phyloP scores from a whole-genome alignment of 2,797 vertebrate genomes.

The Amniataba percoides region DNA sequence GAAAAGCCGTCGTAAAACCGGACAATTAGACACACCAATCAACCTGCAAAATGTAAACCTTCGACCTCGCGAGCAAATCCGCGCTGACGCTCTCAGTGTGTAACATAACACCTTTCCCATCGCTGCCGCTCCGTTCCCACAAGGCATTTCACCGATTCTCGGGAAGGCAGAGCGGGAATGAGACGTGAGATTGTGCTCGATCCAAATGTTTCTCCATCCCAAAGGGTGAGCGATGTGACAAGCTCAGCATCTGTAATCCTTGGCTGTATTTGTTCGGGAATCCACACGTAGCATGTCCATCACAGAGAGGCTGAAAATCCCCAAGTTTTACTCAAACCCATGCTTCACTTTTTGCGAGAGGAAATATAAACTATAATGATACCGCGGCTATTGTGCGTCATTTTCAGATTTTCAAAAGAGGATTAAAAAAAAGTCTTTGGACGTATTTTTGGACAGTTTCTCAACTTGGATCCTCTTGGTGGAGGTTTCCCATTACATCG shows the following conservation, averaged over 20 bases:
- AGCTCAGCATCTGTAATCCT: conserved; percentile 73
- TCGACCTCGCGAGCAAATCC: conserved; percentile 49
- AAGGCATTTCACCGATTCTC: conserved; percentile 46
- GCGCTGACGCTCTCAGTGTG: conserved; percentile 51
- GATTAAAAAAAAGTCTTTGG: neutral
- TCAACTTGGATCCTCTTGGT: neutral
- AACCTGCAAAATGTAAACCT: conserved; percentile 54
- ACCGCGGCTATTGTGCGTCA: neutral
- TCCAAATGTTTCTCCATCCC: conserved; percentile 62
- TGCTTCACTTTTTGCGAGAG: conserved; percentile 14
- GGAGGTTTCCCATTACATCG: neutral
- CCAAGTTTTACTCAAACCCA: conserved; percentile 29
- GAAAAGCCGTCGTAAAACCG: conserved; percentile 17
- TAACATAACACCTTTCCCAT: conserved; percentile 55
- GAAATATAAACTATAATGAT: conserved; percentile 1
- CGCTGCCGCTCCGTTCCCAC: conserved; percentile 36
- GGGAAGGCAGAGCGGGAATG: conserved; percentile 47
- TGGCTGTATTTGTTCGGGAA: conserved; percentile 65
- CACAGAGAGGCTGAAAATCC: conserved; percentile 50
- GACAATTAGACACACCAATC: conserved; percentile 55
- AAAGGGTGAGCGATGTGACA: conserved; percentile 66
- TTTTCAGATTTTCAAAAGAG: conserved; percentile 4
- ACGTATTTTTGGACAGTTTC: conserved; percentile 6
- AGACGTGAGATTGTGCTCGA: conserved; percentile 57
- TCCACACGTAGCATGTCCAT: conserved; percentile 62